Base-by-base conservation (phyloP, 2,797 vertebrate species). In the Paguma larvata region DNA sequence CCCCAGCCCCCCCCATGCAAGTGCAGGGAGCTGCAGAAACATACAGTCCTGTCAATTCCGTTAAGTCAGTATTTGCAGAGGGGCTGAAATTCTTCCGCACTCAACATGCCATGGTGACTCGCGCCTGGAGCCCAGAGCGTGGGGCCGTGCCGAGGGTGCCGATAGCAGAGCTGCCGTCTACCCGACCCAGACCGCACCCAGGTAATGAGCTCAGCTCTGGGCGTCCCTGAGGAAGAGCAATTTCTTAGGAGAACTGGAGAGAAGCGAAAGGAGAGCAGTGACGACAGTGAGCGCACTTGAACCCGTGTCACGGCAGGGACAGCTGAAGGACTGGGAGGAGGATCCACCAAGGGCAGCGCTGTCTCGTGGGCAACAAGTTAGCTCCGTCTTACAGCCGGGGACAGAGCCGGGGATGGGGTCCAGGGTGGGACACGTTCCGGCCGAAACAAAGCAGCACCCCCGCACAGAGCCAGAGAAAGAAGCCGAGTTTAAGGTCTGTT, bases 41-140 rank as follows among this genome's bases (percentile, higher is more conserved):
- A 84, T 0, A 94, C 10, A 59, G 41, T 70, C 11, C 14, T 1
- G 46, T 88, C 93, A 88, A 56, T 72, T 15, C 44, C 41, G 34
- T 5, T 62, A 82, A 65, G 75, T 21, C 75, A 89, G n/a, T 95
- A 53, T 88, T 78, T 95, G 80, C 63, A 89, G 14, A 25, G 34
- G 56, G 62, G 46, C 27, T 62, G 83, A 88, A 93, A 70, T 53
- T 1, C 30, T 32, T 70, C 89, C 48, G 16, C n/a, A 78, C 3
- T 34, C 46, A 70, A 65, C 56, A 30, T 59, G 85, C 75, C 5
- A 1, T 3, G 70, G 13, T 70, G 91, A 87, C 46, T 67, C 83
- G 44, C 34, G 59, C 84, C 44, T 23, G 51, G 77, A 62, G 70
- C 87, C 91, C 59, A 68, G 3, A 79, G 46, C n/a, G 62, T 0